A percentile compares a stretch with the other conserved stretches of the same genome.
Evolutionary conservation across 2,888 invertebrate species (phyloP).

Genomic region (Marasmarcha lunaedactyla): DNA sequence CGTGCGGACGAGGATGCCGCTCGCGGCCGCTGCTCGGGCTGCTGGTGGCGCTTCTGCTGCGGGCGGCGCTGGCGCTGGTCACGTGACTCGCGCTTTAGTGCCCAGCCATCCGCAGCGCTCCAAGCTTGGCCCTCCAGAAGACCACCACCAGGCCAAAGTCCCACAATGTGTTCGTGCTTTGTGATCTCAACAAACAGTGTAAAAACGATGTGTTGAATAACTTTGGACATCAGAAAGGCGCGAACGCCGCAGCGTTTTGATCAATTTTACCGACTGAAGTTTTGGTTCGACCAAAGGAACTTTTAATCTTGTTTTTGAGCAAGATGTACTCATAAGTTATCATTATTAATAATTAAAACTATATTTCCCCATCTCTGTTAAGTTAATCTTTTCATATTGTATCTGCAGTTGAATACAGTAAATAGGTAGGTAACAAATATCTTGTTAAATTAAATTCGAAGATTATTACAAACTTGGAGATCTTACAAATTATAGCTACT

Average conservation of each 20-base stretch:
- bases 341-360: constrained; percentile 50
- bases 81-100: constrained; percentile 40
- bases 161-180: constrained; percentile 25
- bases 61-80: constrained; percentile 23
- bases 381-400: constrained; percentile 46
- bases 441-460: constrained; percentile 63
- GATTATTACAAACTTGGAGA: constrained; percentile 61
- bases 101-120: neutral
- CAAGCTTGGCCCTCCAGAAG: neutral
- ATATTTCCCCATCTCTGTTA: constrained; percentile 49
- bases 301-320: constrained; percentile 63
- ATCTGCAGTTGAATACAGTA: constrained; percentile 39
- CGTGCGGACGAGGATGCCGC: constrained; percentile 66
- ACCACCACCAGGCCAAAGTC: neutral
- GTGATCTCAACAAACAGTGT: constrained; percentile 31
- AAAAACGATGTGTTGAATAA: constrained; percentile 25
- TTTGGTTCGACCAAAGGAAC: constrained; percentile 70
- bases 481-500: constrained; percentile 67
- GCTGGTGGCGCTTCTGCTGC: constrained; percentile 27
- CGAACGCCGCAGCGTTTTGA: constrained; percentile 38
- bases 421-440: constrained; percentile 66
- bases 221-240: constrained; percentile 15
- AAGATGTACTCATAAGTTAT: constrained; percentile 34
- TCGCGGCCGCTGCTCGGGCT: constrained; percentile 28
- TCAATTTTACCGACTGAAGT: constrained; percentile 66